These are phyloP conservation scores for Pectinophora gossypiella DNA, from an alignment of 1,140 invertebrate genomes.

Conservation along the genomic window DNA sequence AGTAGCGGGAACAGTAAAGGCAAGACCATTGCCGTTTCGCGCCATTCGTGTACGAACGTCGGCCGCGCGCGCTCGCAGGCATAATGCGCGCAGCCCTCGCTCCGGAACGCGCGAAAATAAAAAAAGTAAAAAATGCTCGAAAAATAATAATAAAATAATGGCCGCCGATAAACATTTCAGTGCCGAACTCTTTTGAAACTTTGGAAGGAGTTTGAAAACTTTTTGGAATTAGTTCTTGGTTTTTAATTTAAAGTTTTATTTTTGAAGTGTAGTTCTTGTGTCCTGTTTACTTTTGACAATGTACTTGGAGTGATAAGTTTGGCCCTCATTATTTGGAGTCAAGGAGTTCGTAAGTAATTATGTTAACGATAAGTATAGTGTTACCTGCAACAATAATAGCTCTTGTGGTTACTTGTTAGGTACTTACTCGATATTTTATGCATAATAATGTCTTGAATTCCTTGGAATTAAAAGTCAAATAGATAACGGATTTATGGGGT, in stretches of 20 bases:
- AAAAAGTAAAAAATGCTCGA: neutral
- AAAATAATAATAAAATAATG: neutral
- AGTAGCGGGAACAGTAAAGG: neutral
- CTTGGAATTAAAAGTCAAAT: neutral
- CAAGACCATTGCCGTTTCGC: neutral
- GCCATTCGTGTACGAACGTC: neutral
- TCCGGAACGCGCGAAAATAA: neutral
- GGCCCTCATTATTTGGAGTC: neutral
- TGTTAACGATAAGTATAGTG: neutral
- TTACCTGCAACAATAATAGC: neutral
- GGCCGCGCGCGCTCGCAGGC: neutral
- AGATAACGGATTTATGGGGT: neutral
- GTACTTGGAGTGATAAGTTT: neutral
- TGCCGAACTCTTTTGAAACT: neutral
- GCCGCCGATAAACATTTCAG: neutral
- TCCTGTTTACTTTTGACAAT: neutral
- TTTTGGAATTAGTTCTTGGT: neutral
- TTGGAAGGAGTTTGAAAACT: too few relatives aligned
- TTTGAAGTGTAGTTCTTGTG: neutral
- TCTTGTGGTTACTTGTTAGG: neutral
- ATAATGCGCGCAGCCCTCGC: neutral
- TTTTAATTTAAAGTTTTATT: neutral
- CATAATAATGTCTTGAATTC: neutral
- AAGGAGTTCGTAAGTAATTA: neutral
- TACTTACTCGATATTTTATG: neutral